A percentile compares a stretch with the other conserved stretches of the same genome.
phyloP scores from a whole-genome alignment of 2,888 invertebrate genomes.

The Tinea semifulvella region DNA sequence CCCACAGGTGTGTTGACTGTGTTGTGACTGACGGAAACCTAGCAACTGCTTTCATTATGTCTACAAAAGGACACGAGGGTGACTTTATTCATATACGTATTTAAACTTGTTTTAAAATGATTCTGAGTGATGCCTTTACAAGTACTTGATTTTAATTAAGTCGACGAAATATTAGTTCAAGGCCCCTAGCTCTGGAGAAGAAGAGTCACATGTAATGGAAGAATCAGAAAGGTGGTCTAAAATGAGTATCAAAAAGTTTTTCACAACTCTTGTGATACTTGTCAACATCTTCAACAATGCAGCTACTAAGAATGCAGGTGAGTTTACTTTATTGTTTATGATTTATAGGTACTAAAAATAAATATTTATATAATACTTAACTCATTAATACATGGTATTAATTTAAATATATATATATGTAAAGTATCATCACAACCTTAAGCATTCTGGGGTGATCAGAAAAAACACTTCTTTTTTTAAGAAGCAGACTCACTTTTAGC shows the following conservation, averaged over 20 bases:
- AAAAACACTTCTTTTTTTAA: no score
- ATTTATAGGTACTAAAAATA: background rate
- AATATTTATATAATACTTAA: background rate
- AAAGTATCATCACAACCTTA: no score
- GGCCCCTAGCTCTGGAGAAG: background rate
- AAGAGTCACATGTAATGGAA: constrained; percentile 40
- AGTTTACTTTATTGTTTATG: constrained; percentile 19
- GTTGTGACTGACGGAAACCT: constrained; percentile 56
- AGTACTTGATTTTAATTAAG: background rate
- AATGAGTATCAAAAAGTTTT: constrained; percentile 39
- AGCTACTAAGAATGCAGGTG: constrained; percentile 43
- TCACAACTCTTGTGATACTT: constrained; percentile 31
- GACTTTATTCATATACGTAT: background rate
- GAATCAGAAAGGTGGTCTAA: constrained; percentile 53
- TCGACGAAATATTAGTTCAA: background rate
- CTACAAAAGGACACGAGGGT: background rate
- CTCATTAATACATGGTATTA: no score
- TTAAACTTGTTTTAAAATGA: constrained; percentile 10
- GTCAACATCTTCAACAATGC: constrained; percentile 27
- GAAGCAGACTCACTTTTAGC: no score
- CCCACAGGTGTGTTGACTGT: constrained; percentile 48
- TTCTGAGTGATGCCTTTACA: background rate
- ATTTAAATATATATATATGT: no score
- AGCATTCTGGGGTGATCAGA: no score
- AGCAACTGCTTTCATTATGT: constrained; percentile 38